phyloP scores from a whole-genome alignment of 1,140 invertebrate species.

The Listronotus bonariensis region DNA sequence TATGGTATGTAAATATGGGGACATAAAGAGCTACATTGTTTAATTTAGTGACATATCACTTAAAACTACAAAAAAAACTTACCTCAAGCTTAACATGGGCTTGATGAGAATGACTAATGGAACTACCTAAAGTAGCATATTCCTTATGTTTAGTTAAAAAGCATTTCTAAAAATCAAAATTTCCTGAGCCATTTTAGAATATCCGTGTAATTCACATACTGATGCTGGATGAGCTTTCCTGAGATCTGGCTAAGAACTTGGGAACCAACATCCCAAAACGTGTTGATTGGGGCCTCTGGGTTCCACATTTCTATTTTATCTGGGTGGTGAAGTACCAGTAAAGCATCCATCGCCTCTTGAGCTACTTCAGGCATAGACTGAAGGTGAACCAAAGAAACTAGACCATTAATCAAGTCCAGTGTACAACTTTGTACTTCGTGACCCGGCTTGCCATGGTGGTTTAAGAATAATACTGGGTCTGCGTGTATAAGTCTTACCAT shows the following conservation, averaged over 20 bases:
- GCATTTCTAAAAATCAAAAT: constrained; percentile 88
- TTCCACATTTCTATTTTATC: constrained; percentile 98
- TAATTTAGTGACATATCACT: no score
- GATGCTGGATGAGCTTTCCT: constrained; percentile 96
- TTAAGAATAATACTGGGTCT: constrained; percentile 93
- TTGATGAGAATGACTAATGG: constrained; percentile 91
- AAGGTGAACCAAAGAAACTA: constrained; percentile 94
- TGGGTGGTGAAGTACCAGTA: constrained; percentile 85
- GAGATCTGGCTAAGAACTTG: constrained; percentile 97
- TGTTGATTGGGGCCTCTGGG: constrained; percentile 94
- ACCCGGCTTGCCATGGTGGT: constrained; percentile 92
- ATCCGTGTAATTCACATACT: constrained; percentile 95
- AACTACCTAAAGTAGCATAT: constrained; percentile 91
- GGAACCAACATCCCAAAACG: constrained; percentile 96
- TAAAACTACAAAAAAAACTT: constrained; percentile 23
- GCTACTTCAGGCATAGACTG: constrained; percentile 92
- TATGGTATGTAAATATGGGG: not conserved
- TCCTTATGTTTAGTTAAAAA: constrained; percentile 90
- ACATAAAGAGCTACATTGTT: no score
- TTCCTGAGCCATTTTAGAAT: constrained; percentile 96
- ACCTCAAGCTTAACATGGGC: constrained; percentile 88
- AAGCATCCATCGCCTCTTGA: constrained; percentile 96
- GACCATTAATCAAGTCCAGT: constrained; percentile 92
- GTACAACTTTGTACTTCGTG: constrained; percentile 96
- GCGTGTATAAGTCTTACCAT: constrained; percentile 94